A percentile compares a stretch with the other conserved stretches of the same genome.
Conservation (phyloP, 2,888 invertebrate genomes). For the Calliopum simillimum region DNA sequence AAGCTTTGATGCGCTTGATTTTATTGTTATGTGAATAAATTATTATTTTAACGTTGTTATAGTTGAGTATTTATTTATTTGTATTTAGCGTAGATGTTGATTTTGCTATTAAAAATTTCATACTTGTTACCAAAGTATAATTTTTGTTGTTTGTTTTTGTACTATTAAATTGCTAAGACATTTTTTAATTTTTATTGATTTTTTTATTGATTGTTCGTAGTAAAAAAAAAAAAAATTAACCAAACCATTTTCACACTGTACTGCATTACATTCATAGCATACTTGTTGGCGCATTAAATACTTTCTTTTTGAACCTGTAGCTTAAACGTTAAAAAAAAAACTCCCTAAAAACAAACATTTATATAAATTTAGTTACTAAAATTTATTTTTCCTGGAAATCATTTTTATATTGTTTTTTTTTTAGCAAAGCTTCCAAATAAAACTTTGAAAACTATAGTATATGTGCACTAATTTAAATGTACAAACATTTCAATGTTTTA, state of each 20-base stretch:
- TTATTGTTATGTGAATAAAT: too few relatives aligned
- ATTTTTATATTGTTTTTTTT: neutral
- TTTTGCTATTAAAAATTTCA: too few relatives aligned
- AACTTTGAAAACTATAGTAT: conserved; percentile 43
- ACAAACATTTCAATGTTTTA: conserved; percentile 5
- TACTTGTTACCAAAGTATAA: too few relatives aligned
- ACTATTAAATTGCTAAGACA: neutral
- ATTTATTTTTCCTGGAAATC: neutral
- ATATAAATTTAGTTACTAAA: neutral
- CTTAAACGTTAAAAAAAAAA: too few relatives aligned
- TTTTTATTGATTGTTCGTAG: too few relatives aligned
- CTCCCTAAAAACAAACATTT: neutral
- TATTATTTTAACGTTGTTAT: too few relatives aligned
- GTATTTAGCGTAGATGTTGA: too few relatives aligned
- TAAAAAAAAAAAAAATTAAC: too few relatives aligned
- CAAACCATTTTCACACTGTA: neutral
- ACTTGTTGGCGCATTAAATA: neutral
- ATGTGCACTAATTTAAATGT: neutral
- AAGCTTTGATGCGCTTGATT: too few relatives aligned
- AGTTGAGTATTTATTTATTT: too few relatives aligned
- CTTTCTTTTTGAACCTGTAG: too few relatives aligned
- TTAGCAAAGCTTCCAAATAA: conserved; percentile 42
- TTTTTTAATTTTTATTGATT: neutral
- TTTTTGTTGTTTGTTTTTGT: neutral
- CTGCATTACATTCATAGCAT: neutral